Evolutionary conservation across 2,888 invertebrate genomes (phyloP).

Genomic region (Caradrina clavipalpis): DNA sequence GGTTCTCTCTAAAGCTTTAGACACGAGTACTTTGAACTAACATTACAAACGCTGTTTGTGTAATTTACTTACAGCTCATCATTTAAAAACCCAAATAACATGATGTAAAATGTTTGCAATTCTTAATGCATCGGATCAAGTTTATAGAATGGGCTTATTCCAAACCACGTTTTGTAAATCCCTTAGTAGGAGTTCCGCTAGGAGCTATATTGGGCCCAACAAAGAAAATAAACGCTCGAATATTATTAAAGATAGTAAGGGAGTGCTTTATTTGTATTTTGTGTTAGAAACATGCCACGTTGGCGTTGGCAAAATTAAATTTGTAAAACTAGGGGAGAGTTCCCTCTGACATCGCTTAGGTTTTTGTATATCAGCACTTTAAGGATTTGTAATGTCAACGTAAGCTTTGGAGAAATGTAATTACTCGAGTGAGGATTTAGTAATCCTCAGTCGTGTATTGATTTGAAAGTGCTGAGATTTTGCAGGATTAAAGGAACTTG

Average conservation of each 20-base stretch:
- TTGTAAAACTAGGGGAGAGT: slow-evolving; percentile 60
- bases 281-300: slow-evolving; percentile 47
- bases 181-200: slow-evolving; percentile 11
- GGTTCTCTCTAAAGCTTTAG: slow-evolving; percentile 18
- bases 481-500: not conserved
- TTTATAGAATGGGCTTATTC: not conserved
- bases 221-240: slow-evolving; percentile 17
- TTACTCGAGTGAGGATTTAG: slow-evolving; percentile 52
- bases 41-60: not conserved
- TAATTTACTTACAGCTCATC: not conserved
- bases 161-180: slow-evolving; percentile 31
- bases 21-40: not conserved
- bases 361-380: slow-evolving; percentile 67
- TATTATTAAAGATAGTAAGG: slow-evolving; percentile 37
- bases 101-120: not conserved
- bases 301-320: slow-evolving; percentile 56
- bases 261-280: slow-evolving; percentile 57
- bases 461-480: slow-evolving; percentile 17
- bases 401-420: slow-evolving; percentile 53
- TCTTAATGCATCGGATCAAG: slow-evolving; percentile 15
- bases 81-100: not conserved
- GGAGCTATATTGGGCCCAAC: slow-evolving; percentile 20
- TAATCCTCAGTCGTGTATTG: slow-evolving; percentile 20
- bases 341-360: slow-evolving; percentile 61
- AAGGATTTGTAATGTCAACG: slow-evolving; percentile 61